Percentiles rank a stretch among this genome's conserved stretches.
Conservation (phyloP, 1,140 invertebrate species). For the Anadara kagoshimensis region DNA sequence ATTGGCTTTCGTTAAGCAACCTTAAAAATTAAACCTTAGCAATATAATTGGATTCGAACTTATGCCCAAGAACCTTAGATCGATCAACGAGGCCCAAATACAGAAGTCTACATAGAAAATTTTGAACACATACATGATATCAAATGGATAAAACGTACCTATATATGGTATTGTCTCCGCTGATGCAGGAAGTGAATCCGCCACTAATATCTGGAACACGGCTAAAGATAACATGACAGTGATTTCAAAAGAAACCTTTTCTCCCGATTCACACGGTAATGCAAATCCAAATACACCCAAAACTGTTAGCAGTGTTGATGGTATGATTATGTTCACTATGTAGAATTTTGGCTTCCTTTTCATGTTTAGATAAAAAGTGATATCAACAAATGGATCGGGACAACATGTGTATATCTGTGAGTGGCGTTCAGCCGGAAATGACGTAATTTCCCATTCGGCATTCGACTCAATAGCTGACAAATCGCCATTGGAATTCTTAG, state of each 20-base stretch:
- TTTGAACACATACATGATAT: too few species aligned
- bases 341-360: conserved; percentile 55
- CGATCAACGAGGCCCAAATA: too few species aligned
- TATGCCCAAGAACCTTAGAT: too few species aligned
- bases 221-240: conserved; percentile 73
- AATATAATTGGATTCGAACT: too few species aligned
- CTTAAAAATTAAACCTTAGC: too few species aligned
- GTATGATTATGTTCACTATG: conserved; percentile 58
- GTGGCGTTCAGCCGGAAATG: conserved; percentile 74
- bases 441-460: conserved; percentile 43
- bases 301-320: conserved; percentile 76
- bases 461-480: conserved; percentile 65
- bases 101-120: too few species aligned
- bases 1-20: too few species aligned
- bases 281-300: conserved; percentile 98
- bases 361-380: conserved; percentile 50
- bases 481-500: conserved; percentile 74
- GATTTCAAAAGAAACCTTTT: conserved; percentile 97
- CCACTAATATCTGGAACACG: conserved; percentile 80
- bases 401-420: conserved; percentile 78
- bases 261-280: conserved; percentile 97
- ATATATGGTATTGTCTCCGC: conserved; percentile 85
- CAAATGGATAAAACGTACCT: conserved; percentile 63
- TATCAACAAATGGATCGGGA: conserved; percentile 43
- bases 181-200: conserved; percentile 95